phyloP scores from a whole-genome alignment of 1,140 invertebrate species.

The Limonius californicus region DNA sequence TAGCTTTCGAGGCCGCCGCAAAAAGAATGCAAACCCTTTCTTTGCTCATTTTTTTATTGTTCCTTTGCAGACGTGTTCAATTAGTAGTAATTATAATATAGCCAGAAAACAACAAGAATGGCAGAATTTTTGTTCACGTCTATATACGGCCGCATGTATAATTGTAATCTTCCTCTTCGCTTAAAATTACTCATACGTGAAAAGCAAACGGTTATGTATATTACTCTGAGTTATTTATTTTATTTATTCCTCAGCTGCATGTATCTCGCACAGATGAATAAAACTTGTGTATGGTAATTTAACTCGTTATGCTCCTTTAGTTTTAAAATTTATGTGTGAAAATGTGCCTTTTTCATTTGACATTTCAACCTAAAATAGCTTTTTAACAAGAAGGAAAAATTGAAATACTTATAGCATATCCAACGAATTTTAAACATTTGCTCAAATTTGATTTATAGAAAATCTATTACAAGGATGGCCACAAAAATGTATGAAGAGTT shows the following conservation, averaged over 20 bases:
- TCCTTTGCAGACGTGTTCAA: neutral
- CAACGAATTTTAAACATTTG: too few species aligned
- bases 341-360: too few species aligned
- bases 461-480: too few species aligned
- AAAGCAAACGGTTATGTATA: neutral
- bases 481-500: too few species aligned
- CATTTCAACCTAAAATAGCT: too few species aligned
- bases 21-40: neutral
- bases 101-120: neutral
- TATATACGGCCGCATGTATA: too few species aligned
- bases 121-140: too few species aligned
- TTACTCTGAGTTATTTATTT: neutral
- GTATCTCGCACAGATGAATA: neutral
- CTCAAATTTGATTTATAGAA: too few species aligned
- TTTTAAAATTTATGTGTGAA: neutral
- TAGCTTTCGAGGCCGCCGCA: slow-evolving; percentile 1
- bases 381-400: too few species aligned
- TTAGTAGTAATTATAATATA: neutral
- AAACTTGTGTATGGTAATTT: neutral
- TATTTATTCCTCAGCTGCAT: neutral
- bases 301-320: neutral
- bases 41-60: neutral
- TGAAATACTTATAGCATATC: too few species aligned
- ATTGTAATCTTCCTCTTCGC: neutral
- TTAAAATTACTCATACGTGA: neutral